Base-by-base conservation (phyloP, 2,113 vertebrate species). In the Coptodon rendalli region DNA sequence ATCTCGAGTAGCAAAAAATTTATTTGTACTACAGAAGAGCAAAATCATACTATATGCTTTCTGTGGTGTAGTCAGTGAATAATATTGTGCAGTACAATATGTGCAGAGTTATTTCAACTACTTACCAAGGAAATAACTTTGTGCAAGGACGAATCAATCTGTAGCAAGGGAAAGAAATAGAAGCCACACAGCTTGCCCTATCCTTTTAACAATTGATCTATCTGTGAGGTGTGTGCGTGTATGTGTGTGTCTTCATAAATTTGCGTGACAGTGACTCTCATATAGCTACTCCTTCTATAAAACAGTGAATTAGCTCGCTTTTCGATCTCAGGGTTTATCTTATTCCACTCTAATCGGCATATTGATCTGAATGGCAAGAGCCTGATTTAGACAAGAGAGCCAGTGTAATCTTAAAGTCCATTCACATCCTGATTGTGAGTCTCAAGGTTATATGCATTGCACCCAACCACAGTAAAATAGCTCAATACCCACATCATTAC, bases 251-350 rank as follows among this genome's bases (percentile, higher is more conserved):
- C 38, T 86, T 53, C 19, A 14, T 78, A 50, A 86, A 56, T 29
- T 24, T 82, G 54, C 88, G 82, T 52, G 56, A 76, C 73, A 87
- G 63, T 89, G 73, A 87, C 73, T 85, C 68, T 79, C 78, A 82
- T 81, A 89, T 45, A 86, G 68, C 53, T 54, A 78, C 85, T 91
- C 76, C 43, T 52, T 86, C 71, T 36, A 82, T 90, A 91, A 96
- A 83, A 91, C 88, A 91, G 89, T 95, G 92, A 93, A 95, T 96
- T 94, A 95, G 22, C 82, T 76, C 57, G 86, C 36, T 61, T 86
- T 91, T 95, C 89, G 40, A 91, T 96, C 91, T 92, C 59, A 73
- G 85, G 93, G 94, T 94, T 95, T 95, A 95, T 95, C 95, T 95
- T 91, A 91, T 91, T 95, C 83, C 80, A 79, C 92, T 94, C 92